Base-by-base conservation (phyloP, 2,888 invertebrate genomes). In the Neoascia interrupta region DNA sequence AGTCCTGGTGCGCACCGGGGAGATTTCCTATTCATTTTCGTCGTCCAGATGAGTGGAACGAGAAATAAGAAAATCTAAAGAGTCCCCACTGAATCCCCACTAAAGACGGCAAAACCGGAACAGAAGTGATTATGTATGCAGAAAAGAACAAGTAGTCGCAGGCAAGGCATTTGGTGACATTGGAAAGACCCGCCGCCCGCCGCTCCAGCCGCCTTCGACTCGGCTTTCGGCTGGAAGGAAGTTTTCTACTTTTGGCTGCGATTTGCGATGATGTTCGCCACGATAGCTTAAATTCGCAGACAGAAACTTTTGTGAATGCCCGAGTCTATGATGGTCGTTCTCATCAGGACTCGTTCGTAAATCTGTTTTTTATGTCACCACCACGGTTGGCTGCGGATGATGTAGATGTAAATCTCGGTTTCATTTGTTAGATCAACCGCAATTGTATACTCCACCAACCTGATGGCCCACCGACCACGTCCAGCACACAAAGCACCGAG, bases 41-140 rank as follows among this genome's bases (percentile, higher is more conserved):
- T 63, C 16, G 36, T 51, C 69, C 61, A 76, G 56, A 66, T 72
- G 45, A 54, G 64, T 39, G 21, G 15, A 64, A 61, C 43, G 15
- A 23, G 31, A 23, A 37, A 21, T 34, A 28, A 21, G 6, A 23
- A 45, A 36, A 16, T n/a, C 18, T 8, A 5, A 8, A 31, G 18
- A 41, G 26, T 21, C 19, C n/a, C n/a, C 26, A 23, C 28, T 10
- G 13, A 43, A 56, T 58, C 69, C 36, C 28, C 26, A 63, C 56
- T 37, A 54, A 49, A 41, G 63, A 26, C 41, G 39, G 69, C 43
- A 58, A 76, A 72, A 73, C 73, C 72, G 79, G 66, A 79, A 73
- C 72, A 72, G 66, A 79, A 72, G 72, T 73, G 66, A 79, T 79
- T 79, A 79, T 79, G 66, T 56, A 79, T 73, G 56, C 79, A 79